These are phyloP conservation scores for Bombus affinis DNA, from an alignment of 1,140 invertebrate species.

Conservation along the genomic window DNA sequence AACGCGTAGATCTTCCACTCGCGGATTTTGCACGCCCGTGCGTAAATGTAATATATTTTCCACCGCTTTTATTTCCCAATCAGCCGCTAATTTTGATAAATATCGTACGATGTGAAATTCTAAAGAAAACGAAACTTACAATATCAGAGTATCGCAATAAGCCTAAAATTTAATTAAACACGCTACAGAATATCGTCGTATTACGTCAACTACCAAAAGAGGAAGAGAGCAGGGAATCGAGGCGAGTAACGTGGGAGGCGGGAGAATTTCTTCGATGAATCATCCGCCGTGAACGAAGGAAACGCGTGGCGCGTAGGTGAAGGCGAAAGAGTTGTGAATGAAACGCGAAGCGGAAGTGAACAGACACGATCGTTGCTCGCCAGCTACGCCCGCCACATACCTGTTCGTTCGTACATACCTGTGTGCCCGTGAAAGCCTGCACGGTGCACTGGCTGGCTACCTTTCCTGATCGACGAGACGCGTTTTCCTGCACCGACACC, in stretches of 20 bases:
- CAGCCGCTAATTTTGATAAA: too few species aligned
- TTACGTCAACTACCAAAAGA: too few species aligned
- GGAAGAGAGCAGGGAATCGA: not conserved
- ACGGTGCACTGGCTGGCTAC: slow-evolving; percentile 32
- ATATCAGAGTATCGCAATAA: too few species aligned
- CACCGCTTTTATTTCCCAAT: too few species aligned
- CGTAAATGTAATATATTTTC: too few species aligned
- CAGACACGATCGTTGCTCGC: slow-evolving; percentile 41
- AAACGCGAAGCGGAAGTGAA: slow-evolving; percentile 65
- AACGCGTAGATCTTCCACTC: too few species aligned
- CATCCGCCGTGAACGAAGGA: slow-evolving; percentile 55
- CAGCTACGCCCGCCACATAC: slow-evolving; percentile 47
- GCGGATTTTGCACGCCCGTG: too few species aligned
- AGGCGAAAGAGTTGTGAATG: slow-evolving; percentile 63
- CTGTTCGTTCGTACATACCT: slow-evolving; percentile 7
- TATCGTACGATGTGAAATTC: too few species aligned
- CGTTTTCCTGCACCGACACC: slow-evolving; percentile 69
- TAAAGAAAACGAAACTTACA: too few species aligned
- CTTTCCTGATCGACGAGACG: slow-evolving; percentile 69
- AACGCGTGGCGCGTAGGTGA: slow-evolving; percentile 58
- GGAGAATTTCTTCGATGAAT: slow-evolving; percentile 57
- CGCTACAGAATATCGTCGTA: too few species aligned
- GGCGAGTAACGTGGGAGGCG: slow-evolving; percentile 6
- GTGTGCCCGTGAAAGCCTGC: slow-evolving; percentile 46
- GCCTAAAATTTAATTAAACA: too few species aligned